Evolutionary conservation across 2,888 invertebrate species (phyloP), one percentile per base, ranked within the genome.

Genomic region (Synergus japonicus): DNA sequence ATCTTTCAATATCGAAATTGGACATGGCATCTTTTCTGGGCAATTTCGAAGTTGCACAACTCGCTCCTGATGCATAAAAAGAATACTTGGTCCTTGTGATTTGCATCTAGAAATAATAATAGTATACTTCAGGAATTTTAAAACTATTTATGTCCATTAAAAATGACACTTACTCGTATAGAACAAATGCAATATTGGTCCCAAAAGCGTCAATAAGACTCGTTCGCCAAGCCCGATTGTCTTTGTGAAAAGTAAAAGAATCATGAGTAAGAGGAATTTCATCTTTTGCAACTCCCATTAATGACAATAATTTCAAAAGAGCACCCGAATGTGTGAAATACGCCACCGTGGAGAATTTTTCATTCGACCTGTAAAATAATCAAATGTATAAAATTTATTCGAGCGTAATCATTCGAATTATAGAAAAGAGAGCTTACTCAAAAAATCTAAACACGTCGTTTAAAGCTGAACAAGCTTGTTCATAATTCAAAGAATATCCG

Each of bases 301-400:
- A 94, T 0, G 96, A 94, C 69, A 97, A 88, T 77, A 97, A 90
- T 92, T 97, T 97, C 46, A 97, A 92, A 65, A 97, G 89, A 0
- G 97, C 95, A 4, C 97, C 97, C 1, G 97, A 97, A 92, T 97
- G 97, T 0, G 96, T 95, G 89, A 97, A 97, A 87, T 97, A 95
- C 84, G 96, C 94, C 44, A 94, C 94, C 44, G 94, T 94, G 83
- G 92, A 93, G n/a, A 93, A 87, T 2, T 91, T 90, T 18, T 86
- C 78, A 3, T 83, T 44, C 13, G 84, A 84, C 58, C 91, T 90
- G 76, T 5, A 78, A 86, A 79, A n/a, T 65, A 2, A 49, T 12
- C 0, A 64, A 76, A 46, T n/a, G 7, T 29, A 54, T 60, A 46
- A 69, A 54, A 73, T 76, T 76, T 22, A 18, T 64, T n/a, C 41